Evolutionary conservation across 2,888 invertebrate genomes (phyloP), one percentile per base, ranked within the genome.

Genomic region (Pseudococcus longispinus): DNA sequence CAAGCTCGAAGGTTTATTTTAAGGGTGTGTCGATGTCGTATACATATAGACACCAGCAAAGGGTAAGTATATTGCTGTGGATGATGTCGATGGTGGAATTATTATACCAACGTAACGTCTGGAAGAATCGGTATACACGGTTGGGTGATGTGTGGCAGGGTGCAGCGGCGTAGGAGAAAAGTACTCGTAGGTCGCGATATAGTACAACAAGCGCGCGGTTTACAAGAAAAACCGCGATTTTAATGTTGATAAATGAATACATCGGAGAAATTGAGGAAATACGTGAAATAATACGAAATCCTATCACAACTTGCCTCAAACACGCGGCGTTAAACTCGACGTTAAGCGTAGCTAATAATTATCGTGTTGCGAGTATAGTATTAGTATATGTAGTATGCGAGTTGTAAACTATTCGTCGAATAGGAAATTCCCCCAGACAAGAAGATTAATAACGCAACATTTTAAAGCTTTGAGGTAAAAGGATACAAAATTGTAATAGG

Each of bases 401-500:
- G 74, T 74, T 74, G 74, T 74, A 74, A 74, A 74, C 74, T 74
- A 74, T 37, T 23, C 74, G 32, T 32, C 74, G 74, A 74, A 74
- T 74, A 37, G 74, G 74, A 74, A 74, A 74, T 74, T 74, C 74
- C n/a, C 32, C 74, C 18, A 74, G 37, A 74, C 74, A 74, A 74
- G 74, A 74, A 74, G 74, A 74, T 74, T 74, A 74, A 74, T 74
- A 74, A 74, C 74, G 6, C 74, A 74, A 26, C 37, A 37, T 74
- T 74, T 37, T 37, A 37, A 74, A 74, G 74, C 74, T 82, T 46
- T 44, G 82, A 44, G 82, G 26, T 46, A 46, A 44, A 46, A 55
- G 55, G 84, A 84, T 84, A 32, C 55, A 32, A 84, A 84, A 84
- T 84, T 55, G 51, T 51, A 29, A 55, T 84, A 84, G 55, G 84